Base-by-base conservation (phyloP, 2,113 vertebrate species). In the Microtus montanus region DNA sequence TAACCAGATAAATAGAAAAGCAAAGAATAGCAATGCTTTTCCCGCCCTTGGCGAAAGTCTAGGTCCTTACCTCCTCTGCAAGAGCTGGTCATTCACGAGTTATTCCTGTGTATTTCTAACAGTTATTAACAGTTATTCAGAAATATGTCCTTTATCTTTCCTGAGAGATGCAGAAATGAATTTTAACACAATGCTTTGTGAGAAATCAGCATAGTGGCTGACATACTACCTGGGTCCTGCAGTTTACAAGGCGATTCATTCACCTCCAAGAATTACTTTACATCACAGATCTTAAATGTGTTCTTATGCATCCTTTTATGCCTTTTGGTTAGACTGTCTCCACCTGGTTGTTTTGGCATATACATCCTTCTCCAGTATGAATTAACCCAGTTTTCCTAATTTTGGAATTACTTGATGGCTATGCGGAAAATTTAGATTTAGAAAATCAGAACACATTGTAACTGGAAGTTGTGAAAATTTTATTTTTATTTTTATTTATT, bases 401-500 rank as follows among this genome's bases (percentile, higher is more conserved):
- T 86, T 91, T 95, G 80, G 85, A 91, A 89, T 93, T 93, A 26
- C 12, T 78, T 13, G 30, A 13, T 75, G 66, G 15, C 4, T 19
- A 41, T 73, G 68, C 44, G 19, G 14, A 85, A 90, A 92, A 82
- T 20, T 58, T 58, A 58, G 58, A 26, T 52, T 97, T 82, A 64
- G 52, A 84, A 88, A 92, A 75, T 85, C 58, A 15, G 70, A 30
- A 35, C 49, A 88, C 66, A 13, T 9, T 38, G 0, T 61, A 87
- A 80, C 13, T 68, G 30, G 78, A 66, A 41, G 10, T 30, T 64
- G 28, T 30, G 24, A 61, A 12, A 11, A 24, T 61, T 82, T 82
- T 49, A 7, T 26, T 28, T 82, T 82, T 49, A 7, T 26, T 26
- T 19, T 73, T 73, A 6, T 6, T 58, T 58, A 19, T 73, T 80